Percentiles rank a stretch among this genome's conserved stretches.
Evolutionary conservation across 1,140 invertebrate genomes (phyloP).

Genomic region (Pinna nobilis): DNA sequence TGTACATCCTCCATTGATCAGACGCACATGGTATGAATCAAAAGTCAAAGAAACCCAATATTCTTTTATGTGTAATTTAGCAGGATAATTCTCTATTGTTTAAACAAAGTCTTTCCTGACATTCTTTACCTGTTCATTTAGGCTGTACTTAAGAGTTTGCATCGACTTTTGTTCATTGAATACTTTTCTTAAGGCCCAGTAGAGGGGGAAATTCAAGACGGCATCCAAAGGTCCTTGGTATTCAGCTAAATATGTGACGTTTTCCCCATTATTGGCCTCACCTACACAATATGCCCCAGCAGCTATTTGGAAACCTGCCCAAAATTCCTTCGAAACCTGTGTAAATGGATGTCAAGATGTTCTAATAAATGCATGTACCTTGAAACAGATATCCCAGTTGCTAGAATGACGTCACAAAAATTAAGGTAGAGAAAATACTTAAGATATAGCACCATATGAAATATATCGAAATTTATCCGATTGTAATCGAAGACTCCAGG

Average conservation of each 20-base stretch:
- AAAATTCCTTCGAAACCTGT: constrained; percentile 48
- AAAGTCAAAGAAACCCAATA: no score
- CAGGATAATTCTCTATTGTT: no score
- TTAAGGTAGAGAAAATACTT: no score
- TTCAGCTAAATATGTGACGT: constrained; percentile 24
- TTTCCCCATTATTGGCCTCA: constrained; percentile 44
- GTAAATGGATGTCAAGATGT: neutral
- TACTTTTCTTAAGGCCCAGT: constrained; percentile 30
- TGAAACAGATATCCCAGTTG: no score
- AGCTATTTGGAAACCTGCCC: constrained; percentile 33
- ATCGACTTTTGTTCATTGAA: constrained; percentile 36
- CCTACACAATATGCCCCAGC: constrained; percentile 39
- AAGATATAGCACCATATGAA: no score
- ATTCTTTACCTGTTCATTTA: constrained; percentile 19
- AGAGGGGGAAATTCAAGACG: constrained; percentile 46
- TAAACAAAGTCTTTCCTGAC: no score
- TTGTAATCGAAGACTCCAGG: no score
- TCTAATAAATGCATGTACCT: neutral
- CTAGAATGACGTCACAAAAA: no score
- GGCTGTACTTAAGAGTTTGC: constrained; percentile 13
- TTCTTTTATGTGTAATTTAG: no score
- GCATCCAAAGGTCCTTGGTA: constrained; percentile 46
- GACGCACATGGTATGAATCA: no score
- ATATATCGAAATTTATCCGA: no score
- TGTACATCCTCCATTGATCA: no score